Evolutionary conservation across 2,888 invertebrate species (phyloP), one percentile per base, ranked within the genome.

Genomic region (Melieria omissa): DNA sequence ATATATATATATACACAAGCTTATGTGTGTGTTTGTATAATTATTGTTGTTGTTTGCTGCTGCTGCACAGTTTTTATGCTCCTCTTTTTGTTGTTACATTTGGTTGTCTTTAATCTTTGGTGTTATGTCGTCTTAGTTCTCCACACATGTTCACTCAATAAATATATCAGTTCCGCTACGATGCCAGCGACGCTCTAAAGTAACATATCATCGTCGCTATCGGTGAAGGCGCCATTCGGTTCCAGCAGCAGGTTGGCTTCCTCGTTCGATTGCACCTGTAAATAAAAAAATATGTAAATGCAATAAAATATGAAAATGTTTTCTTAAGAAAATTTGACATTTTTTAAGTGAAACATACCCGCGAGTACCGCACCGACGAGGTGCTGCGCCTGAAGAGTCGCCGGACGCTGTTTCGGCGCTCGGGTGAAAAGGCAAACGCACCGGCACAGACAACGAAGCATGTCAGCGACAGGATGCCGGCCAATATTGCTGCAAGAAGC

Each of bases 121-220:
- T 66, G 66, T 66, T 66, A 29, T 29, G 29, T 29, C 29, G 29
- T 29, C 29, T 29, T 2, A 29, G 3, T 29, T 29, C 3, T 29
- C 29, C 29, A 2, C 29, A 29, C 29, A 29, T 29, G 29, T 29
- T 29, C 29, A 3, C 29, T 29, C 29, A 29, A 29, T 29, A 29
- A 29, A 29, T 29, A 29, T 52, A 45, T 49, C 45, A 52, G 7
- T 62, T 12, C n/a, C 8, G 49, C 63, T 14, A 16, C 12, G 7
- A 2, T 42, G 44, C 62, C 8, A 6, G 8, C 42, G 29, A 41
- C 14, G 14, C 41, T 63, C 78, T 85, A 86, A 65, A 86, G 82
- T 70, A 86, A 76, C 84, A 86, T 85, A 65, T 86, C 86, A 72
- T 86, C 86, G 72, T 86, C 86, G 55, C 84, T 84, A 16, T 85